These are phyloP conservation scores for Notolabrus celidotus DNA, from an alignment of 2,797 vertebrate species.

Conservation along the genomic window DNA sequence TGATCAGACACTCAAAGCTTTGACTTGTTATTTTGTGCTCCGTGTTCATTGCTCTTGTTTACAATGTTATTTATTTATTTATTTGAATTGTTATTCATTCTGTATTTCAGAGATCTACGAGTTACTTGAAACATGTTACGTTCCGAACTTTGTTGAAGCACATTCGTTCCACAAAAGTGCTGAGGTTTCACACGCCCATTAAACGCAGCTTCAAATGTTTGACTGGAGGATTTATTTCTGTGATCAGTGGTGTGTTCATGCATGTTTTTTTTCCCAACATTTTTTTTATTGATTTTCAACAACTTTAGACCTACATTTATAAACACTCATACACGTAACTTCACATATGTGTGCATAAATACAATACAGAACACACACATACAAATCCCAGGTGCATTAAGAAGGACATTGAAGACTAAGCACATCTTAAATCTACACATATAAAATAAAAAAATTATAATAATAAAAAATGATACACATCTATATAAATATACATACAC, in stretches of 20 bases:
- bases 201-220: slow-evolving; percentile 47
- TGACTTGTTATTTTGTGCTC: slow-evolving; percentile 25
- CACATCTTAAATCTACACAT: too few relatives aligned
- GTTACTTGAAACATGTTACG: slow-evolving; percentile 25
- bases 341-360: too few relatives aligned
- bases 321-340: too few relatives aligned
- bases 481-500: too few relatives aligned
- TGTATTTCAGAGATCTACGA: slow-evolving; percentile 40
- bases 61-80: slow-evolving; percentile 66
- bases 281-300: too few relatives aligned
- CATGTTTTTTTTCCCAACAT: too few relatives aligned
- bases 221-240: slow-evolving; percentile 6
- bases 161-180: slow-evolving; percentile 37
- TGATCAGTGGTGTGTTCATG: slow-evolving; percentile 1
- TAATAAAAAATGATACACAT: too few relatives aligned
- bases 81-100: slow-evolving; percentile 49
- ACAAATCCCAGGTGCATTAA: too few relatives aligned
- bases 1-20: neutral
- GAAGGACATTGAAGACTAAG: too few relatives aligned
- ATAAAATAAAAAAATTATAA: too few relatives aligned
- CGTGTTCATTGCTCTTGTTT: neutral
- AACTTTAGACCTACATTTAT: too few relatives aligned
- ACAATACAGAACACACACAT: too few relatives aligned
- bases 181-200: slow-evolving; percentile 38
- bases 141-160: slow-evolving; percentile 20